Evolutionary conservation across 2,888 invertebrate genomes (phyloP).

Genomic region (Phalera bucephala): DNA sequence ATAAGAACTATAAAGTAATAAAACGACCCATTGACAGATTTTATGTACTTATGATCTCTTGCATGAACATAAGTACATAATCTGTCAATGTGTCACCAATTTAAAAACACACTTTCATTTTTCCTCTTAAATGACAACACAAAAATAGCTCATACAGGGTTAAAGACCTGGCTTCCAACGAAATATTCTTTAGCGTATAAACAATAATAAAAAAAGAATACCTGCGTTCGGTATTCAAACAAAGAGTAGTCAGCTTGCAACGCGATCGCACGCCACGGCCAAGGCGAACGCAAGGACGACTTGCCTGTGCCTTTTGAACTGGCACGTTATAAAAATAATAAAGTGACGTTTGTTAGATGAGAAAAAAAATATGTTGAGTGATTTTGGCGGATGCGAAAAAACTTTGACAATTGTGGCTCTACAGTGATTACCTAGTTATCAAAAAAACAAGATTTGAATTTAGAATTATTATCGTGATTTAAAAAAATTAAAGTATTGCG

Average conservation of each 20-base stretch:
- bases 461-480: neutral
- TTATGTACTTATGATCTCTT: no score
- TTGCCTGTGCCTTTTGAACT: conserved; percentile 19
- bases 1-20: no score
- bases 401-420: conserved; percentile 3
- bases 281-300: conserved; percentile 72
- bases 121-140: conserved; percentile 11
- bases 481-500: neutral
- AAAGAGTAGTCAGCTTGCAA: conserved; percentile 66
- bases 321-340: conserved; percentile 14
- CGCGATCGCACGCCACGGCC: conserved; percentile 65
- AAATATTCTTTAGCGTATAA: conserved; percentile 52
- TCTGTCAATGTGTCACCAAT: no score
- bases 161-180: conserved; percentile 59
- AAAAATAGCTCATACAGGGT: conserved; percentile 36
- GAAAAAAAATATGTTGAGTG: neutral
- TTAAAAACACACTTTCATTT: conserved; percentile 19
- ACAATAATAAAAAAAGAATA: conserved; percentile 60
- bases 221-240: conserved; percentile 59
- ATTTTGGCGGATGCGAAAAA: neutral
- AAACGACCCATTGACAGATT: no score
- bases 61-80: no score
- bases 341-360: neutral
- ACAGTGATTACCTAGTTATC: neutral
- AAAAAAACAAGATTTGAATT: neutral